A percentile compares a stretch with the other conserved stretches of the same genome.
Evolutionary conservation across 1,140 invertebrate species (phyloP).

Genomic region (Neodiprion lecontei): DNA sequence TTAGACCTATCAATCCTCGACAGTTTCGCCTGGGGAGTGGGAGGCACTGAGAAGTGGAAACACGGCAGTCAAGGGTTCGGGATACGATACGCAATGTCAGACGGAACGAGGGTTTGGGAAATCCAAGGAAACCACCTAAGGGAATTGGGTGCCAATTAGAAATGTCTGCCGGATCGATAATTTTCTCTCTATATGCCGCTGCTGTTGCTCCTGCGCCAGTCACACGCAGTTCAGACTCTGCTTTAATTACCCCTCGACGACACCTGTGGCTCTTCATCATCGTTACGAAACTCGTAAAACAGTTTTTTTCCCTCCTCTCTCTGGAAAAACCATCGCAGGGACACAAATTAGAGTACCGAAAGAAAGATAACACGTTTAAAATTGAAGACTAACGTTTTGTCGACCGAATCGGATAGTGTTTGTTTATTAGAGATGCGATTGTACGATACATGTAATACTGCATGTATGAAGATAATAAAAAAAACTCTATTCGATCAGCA

Average conservation of each 20-base stretch:
- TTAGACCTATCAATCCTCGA: slow-evolving; percentile 20
- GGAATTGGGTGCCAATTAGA: slow-evolving; percentile 2
- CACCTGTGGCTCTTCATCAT: not conserved
- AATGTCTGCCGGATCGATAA: slow-evolving; percentile 1
- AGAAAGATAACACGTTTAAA: not conserved
- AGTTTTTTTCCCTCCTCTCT: not conserved
- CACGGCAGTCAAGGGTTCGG: not conserved
- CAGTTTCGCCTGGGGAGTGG: not conserved
- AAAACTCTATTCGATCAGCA: too few relatives aligned
- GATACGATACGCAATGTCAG: not conserved
- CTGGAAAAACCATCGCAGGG: too few relatives aligned
- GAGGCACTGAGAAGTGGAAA: slow-evolving; percentile 14
- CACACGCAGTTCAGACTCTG: not conserved
- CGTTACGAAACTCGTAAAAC: not conserved
- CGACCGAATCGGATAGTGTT: not conserved
- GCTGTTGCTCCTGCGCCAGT: not conserved
- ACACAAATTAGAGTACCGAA: too few relatives aligned
- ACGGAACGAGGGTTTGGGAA: not conserved
- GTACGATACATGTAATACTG: too few relatives aligned
- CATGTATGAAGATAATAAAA: too few relatives aligned
- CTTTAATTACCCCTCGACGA: not conserved
- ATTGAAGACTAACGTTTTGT: not conserved
- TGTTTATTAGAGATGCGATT: too few relatives aligned
- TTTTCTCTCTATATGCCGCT: not conserved
- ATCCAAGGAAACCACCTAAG: not conserved